A percentile compares a stretch with the other conserved stretches of the same genome.
Conservation (phyloP, 1,140 invertebrate genomes). For the Chrysoperla carnea region DNA sequence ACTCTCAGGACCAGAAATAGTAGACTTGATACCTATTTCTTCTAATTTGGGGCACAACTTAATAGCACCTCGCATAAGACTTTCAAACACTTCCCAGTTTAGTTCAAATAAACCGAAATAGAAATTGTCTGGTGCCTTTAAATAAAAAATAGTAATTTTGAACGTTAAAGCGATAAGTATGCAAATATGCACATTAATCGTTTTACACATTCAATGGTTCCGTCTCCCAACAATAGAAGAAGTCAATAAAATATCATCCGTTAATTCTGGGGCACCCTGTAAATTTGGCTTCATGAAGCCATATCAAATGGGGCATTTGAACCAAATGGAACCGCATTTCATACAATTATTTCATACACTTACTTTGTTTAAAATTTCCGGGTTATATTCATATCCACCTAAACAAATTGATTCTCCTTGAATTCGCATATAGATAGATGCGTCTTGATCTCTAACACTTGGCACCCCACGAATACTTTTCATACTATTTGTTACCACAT, state of each 20-base stretch:
- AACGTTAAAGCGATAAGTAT: too few species aligned
- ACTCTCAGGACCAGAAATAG: slow-evolving; percentile 68
- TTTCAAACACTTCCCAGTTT: slow-evolving; percentile 67
- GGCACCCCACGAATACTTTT: slow-evolving; percentile 51
- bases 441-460: slow-evolving; percentile 72
- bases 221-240: too few species aligned
- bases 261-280: too few species aligned
- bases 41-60: slow-evolving; percentile 54
- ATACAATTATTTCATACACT: slow-evolving; percentile 4
- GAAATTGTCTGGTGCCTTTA: slow-evolving; percentile 51
- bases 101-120: slow-evolving; percentile 70
- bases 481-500: slow-evolving; percentile 64
- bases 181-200: background rate
- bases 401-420: slow-evolving; percentile 65
- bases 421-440: slow-evolving; percentile 62
- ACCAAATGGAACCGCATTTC: too few species aligned
- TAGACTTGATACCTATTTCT: slow-evolving; percentile 62
- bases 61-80: slow-evolving; percentile 52
- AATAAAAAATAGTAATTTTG: too few species aligned
- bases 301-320: too few species aligned
- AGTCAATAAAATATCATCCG: too few species aligned
- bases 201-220: slow-evolving; percentile 2
- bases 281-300: too few species aligned
- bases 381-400: slow-evolving; percentile 79
- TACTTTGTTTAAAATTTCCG: slow-evolving; percentile 57